Conservation (phyloP, 2,888 invertebrate species). For the Augochlorella aurata region DNA sequence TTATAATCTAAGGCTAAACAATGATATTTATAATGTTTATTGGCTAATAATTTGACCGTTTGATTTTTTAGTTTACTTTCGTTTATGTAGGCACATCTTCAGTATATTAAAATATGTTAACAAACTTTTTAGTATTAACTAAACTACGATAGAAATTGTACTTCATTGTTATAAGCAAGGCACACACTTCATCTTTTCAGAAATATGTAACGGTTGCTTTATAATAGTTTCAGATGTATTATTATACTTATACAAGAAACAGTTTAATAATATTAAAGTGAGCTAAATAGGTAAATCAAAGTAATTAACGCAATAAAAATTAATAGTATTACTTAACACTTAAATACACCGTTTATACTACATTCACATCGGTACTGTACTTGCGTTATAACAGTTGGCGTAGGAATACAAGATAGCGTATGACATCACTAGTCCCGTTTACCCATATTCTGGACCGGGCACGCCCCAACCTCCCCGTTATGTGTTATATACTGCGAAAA, state of each 20-base stretch:
- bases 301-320: neutral
- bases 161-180: neutral
- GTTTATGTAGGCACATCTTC: too few relatives aligned
- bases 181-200: neutral
- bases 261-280: neutral
- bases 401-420: conserved; percentile 76
- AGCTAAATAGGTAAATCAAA: neutral
- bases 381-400: conserved; percentile 67
- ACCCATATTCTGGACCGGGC: conserved; percentile 76
- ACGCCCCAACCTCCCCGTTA: conserved; percentile 75
- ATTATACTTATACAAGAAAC: neutral
- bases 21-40: neutral
- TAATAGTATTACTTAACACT: neutral
- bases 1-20: neutral
- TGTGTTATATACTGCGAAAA: conserved; percentile 30
- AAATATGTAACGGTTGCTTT: neutral
- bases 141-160: neutral
- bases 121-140: neutral
- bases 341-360: neutral
- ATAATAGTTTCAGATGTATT: neutral
- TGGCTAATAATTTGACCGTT: neutral
- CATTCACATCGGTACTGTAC: conserved; percentile 42
- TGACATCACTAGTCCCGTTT: conserved; percentile 79
- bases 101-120: neutral
- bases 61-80: neutral